Base-by-base conservation (phyloP, 2,797 vertebrate genomes). In the Channa striata region DNA sequence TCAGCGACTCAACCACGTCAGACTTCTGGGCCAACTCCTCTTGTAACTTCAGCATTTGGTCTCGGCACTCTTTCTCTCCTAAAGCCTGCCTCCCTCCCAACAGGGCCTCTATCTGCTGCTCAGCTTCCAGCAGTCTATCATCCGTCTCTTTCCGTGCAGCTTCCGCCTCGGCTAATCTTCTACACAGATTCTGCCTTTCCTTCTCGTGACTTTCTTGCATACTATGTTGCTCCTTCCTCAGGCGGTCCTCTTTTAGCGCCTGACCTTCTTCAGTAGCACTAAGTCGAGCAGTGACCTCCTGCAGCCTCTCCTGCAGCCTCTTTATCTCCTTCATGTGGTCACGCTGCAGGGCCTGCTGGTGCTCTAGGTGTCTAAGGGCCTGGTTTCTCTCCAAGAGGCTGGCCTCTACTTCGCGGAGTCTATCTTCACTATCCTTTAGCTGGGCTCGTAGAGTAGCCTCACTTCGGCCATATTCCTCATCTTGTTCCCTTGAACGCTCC, bases 301-400 rank as follows among this genome's bases (percentile, higher is more conserved):
- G 81, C 0, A 99, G 93, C 74, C 94, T 94, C 59, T 98, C 97
- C 78, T 97, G 97, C 12, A 99, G 92, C 65, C 95, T 84, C 83
- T 97, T 96, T 8, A 96, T 94, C 80, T 99, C 98, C 68, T 96
- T 95, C 68, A 96, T 89, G 65, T 96, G 95, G 90, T 97, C 97
- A 71, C 93, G 88, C 69, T 98, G 97, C 71, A 98, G 83, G 0
- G 95, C 96, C 89, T 98, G 97, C 84, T 98, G 96, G 48, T 88
- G 94, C 85, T 98, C 97, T 57, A 98, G 87, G 68, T 97, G 94
- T 67, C 96, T 87, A 13, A 98, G 94, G 59, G 96, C 96, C 86
- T 98, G 97, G 14, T 90, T 98, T 88, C 95, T 96, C 83, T 97
- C 96, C 30, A 98, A 84, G 40, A 99, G 95, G 67, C 92, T 93